Conservation (phyloP, 2,797 vertebrate genomes). For the Natrix natrix region DNA sequence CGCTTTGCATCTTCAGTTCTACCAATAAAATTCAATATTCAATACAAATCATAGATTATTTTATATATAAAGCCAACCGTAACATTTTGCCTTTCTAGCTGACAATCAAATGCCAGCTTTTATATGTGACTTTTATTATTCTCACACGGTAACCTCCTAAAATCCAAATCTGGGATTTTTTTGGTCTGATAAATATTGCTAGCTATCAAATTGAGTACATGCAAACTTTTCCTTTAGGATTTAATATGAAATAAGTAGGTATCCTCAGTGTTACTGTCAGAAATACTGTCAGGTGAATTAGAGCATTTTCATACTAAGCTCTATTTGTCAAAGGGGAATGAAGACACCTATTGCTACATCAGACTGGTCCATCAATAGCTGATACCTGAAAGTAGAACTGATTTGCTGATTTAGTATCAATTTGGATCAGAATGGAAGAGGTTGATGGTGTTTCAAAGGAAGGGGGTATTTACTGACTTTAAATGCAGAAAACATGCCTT, state of each 20-base stretch:
- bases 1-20: background rate
- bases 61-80: background rate
- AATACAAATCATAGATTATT: background rate
- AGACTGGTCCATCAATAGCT: background rate
- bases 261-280: background rate
- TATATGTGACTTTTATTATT: background rate
- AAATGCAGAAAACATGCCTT: background rate
- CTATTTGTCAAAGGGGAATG: background rate
- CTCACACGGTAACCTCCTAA: background rate
- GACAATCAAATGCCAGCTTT: background rate
- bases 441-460: background rate
- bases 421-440: background rate
- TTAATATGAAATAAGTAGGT: background rate
- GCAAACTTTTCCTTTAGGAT: background rate
- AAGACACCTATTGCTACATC: background rate
- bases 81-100: background rate
- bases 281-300: background rate
- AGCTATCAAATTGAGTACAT: background rate
- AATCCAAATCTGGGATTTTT: background rate
- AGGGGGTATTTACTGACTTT: background rate
- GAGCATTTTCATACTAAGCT: background rate
- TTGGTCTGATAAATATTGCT: too few relatives aligned
- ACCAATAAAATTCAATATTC: background rate
- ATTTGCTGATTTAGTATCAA: background rate
- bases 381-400: background rate